These are phyloP conservation scores for Spilosoma lubricipeda DNA, from an alignment of 2,888 invertebrate species.

Conservation along the genomic window DNA sequence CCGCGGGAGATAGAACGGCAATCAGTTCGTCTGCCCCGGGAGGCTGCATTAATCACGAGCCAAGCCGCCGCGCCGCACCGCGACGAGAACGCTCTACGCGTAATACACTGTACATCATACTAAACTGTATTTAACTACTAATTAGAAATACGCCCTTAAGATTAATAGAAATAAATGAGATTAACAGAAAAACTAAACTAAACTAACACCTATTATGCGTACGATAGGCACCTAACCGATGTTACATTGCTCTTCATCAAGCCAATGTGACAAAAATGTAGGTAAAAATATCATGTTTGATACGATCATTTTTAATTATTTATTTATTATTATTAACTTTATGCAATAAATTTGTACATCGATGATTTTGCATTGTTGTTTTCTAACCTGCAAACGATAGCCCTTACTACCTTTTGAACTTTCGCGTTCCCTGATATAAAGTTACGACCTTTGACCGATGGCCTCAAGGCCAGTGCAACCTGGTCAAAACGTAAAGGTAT, in stretches of 20 bases:
- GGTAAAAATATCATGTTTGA: background rate
- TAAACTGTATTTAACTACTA: constrained; percentile 48
- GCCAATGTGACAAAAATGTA: background rate
- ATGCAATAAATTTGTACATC: too few relatives aligned
- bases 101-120: constrained; percentile 33
- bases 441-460: background rate
- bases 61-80: constrained; percentile 30
- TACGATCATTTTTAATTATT: background rate
- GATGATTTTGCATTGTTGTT: background rate
- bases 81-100: constrained; percentile 35
- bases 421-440: background rate
- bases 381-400: too few relatives aligned
- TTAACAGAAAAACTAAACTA: background rate
- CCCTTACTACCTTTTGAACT: background rate
- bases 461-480: background rate
- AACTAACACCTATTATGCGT: background rate
- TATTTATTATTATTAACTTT: too few relatives aligned
- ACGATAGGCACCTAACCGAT: background rate
- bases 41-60: constrained; percentile 73
- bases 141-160: constrained; percentile 30
- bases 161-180: background rate
- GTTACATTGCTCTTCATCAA: background rate
- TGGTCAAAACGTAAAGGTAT: background rate
- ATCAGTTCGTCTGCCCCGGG: constrained; percentile 70
- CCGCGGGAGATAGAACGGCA: constrained; percentile 63